Evolutionary conservation across 2,113 vertebrate genomes (phyloP), one percentile per base, ranked within the genome.

Genomic region (Dascyllus trimaculatus): DNA sequence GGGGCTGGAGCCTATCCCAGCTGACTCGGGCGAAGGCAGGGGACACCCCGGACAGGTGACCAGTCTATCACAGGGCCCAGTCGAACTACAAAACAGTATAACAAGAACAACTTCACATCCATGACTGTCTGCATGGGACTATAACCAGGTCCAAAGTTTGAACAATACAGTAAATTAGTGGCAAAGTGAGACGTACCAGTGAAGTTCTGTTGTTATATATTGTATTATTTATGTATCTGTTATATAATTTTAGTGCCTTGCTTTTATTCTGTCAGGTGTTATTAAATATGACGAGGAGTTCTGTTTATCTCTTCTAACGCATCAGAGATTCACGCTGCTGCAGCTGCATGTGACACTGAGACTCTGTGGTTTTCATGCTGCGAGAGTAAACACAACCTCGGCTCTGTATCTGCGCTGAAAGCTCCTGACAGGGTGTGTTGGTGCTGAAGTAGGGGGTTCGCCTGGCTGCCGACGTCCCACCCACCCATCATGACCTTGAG

Each of bases 401-500:
- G 46, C 45, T 38, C 48, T 57, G 22, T 43, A 21, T 79, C 71
- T 79, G 15, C 21, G 68, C 57, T 48, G 25, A 78, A 84, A 82
- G 78, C 43, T 60, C 24, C 65, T 80, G 82, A 82, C 73, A 79
- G 35, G 14, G 57, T 25, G 26, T 21, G 59, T 51, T 72, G 54
- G 59, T 73, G 63, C 4, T 2, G 3, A n/a, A 35, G 26, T 1
- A 10, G 11, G 71, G 26, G 53, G 45, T 32, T 4, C 52, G 63
- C 21, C n/a, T 62, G 24, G 5, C 53, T 65, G 56, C 25, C 51
- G 56, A 54, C 40, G 22, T 67, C 82, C 49, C 72, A 49, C 64
- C 45, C 64, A 60, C 79, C 57, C 71, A 5, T 68, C 58, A 15
- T 49, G 62, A 80, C 89, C 86, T 76, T 82, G 79, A 82, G 58